Conservation (phyloP, 2,113 vertebrate genomes). For the Neotragus pygmaeus region DNA sequence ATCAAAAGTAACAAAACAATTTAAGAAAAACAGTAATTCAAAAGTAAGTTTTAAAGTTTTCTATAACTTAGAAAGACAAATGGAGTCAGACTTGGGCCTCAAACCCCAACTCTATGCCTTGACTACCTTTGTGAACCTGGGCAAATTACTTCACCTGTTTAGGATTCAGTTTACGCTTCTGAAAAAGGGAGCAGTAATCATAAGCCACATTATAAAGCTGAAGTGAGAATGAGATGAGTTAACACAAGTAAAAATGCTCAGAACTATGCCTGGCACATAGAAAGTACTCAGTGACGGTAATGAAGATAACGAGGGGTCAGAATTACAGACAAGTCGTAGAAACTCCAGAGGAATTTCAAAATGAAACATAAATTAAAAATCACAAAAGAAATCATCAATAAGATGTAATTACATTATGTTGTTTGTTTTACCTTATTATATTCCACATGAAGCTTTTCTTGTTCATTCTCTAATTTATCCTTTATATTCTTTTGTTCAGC, state of each 20-base stretch:
- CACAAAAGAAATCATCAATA: background rate
- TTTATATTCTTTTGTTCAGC: constrained; percentile 98
- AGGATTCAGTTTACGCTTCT: background rate
- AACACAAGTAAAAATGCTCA: background rate
- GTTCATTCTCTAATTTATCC: constrained; percentile 97
- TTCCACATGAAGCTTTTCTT: constrained; percentile 97
- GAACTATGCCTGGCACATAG: background rate
- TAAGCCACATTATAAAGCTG: background rate
- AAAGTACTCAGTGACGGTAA: background rate
- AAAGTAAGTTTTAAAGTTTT: background rate
- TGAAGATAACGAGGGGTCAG: background rate
- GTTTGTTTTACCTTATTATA: constrained; percentile 91
- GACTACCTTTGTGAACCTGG: background rate
- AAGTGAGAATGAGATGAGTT: background rate
- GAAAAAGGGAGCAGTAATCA: background rate
- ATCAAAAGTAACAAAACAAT: constrained; percentile 4
- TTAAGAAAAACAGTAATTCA: background rate
- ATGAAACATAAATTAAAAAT: background rate
- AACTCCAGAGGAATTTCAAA: background rate
- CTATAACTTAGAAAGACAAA: background rate
- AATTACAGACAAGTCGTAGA: background rate
- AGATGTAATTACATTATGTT: background rate
- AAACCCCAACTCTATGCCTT: background rate
- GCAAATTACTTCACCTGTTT: background rate
- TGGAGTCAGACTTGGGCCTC: background rate